Evolutionary conservation across 2,888 invertebrate genomes (phyloP), one percentile per base, ranked within the genome.

Genomic region (Vesta saturnalis): DNA sequence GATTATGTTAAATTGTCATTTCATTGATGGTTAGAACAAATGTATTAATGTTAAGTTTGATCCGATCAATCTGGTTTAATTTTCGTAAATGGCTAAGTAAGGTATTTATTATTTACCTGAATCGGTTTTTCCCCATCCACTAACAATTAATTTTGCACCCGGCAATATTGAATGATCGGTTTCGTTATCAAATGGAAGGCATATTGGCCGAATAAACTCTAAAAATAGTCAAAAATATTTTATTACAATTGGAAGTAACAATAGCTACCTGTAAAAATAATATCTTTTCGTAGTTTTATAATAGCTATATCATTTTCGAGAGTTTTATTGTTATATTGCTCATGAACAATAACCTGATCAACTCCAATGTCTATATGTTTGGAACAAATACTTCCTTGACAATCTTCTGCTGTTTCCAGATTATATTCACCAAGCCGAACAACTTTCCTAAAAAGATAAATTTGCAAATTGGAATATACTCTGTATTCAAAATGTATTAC

Each of bases 71-170:
- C n/a, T n/a, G n/a, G n/a, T n/a, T n/a, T n/a, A n/a, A n/a, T n/a
- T n/a, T n/a, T n/a, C n/a, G n/a, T n/a, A n/a, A n/a, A n/a, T n/a
- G n/a, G n/a, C n/a, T n/a, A n/a, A n/a, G n/a, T n/a, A n/a, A n/a
- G n/a, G n/a, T n/a, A n/a, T n/a, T n/a, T n/a, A n/a, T n/a, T n/a
- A n/a, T n/a, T n/a, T 80, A 86, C 90, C 86, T 63, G 82, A 81
- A 78, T 88, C 87, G 35, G 88, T 90, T 78, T 88, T 87, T 18
- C 93, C 93, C 93, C 93, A 93, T 0, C 93, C 93, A 12, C 91
- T 90, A 1, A 91, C 90, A 43, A 87, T 86, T 75, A 90, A 87
- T 73, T 85, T 83, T 72, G 82, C 80, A 0, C 70, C 66, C 21
- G 30, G 54, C 22, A 71, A 47, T 64, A 46, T 47, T 35, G 60